A percentile compares a stretch with the other conserved stretches of the same genome.
Conservation (phyloP, 2,113 vertebrate species). For the Tupaia tana region DNA sequence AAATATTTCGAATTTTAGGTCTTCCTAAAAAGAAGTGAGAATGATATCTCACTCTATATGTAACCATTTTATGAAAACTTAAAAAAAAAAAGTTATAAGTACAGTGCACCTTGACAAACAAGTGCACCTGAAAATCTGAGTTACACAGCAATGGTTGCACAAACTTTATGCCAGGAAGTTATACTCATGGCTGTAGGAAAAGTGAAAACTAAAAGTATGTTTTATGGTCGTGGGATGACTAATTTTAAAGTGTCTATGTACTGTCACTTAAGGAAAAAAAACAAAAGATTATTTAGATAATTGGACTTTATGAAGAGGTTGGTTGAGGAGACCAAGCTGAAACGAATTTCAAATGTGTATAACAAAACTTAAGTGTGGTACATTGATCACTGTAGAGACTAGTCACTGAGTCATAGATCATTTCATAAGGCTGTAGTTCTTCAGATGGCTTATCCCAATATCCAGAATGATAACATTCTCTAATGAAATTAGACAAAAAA, state of each 20-base stretch:
- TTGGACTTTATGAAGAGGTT: background rate
- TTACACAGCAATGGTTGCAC: constrained; percentile 35
- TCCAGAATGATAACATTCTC: constrained; percentile 65
- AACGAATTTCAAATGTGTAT: constrained; percentile 21
- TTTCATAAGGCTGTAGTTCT: constrained; percentile 66
- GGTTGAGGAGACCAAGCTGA: background rate
- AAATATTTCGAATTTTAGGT: constrained; percentile 48
- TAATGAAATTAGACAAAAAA: constrained; percentile 71
- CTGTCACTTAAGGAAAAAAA: constrained; percentile 58
- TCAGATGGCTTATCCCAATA: constrained; percentile 59
- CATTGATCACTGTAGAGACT: constrained; percentile 36
- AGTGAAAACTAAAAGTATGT: constrained; percentile 56
- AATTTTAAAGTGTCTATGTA: constrained; percentile 45
- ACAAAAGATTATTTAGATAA: constrained; percentile 57
- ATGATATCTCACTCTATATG: background rate
- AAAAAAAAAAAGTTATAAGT: too few species aligned
- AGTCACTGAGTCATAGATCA: constrained; percentile 54
- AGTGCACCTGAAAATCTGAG: constrained; percentile 45
- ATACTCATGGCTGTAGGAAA: constrained; percentile 38
- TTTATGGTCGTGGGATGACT: constrained; percentile 45
- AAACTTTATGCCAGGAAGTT: constrained; percentile 36
- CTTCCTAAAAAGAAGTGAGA: constrained; percentile 23
- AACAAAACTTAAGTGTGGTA: constrained; percentile 42
- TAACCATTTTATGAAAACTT: background rate
- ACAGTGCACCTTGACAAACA: background rate